Evolutionary conservation across 2,797 vertebrate genomes (phyloP).

Genomic region (Fistularia commersonii): DNA sequence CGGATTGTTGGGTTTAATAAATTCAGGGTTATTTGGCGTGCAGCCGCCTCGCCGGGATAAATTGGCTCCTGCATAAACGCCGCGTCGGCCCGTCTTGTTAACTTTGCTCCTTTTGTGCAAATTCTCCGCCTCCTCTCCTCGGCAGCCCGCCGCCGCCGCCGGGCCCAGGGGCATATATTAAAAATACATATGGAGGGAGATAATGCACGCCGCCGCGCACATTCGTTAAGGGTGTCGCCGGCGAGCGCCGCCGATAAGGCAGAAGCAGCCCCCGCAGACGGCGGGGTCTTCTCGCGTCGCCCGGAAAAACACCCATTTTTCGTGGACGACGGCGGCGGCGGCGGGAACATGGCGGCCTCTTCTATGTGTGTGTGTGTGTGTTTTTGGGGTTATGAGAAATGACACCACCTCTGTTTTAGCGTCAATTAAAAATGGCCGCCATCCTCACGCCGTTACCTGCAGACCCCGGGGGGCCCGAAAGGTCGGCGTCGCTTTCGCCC

Average conservation of each 20-base stretch:
- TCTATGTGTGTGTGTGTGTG: too few relatives aligned
- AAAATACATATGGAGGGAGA: slow-evolving; percentile 83
- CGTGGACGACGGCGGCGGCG: too few relatives aligned
- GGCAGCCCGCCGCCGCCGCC: slow-evolving; percentile 70
- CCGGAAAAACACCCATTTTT: too few relatives aligned
- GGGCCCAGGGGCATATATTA: slow-evolving; percentile 81
- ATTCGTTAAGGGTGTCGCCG: slow-evolving; percentile 74
- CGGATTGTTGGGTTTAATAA: slow-evolving; percentile 76
- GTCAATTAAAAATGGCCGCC: too few relatives aligned
- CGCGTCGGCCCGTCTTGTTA: slow-evolving; percentile 78
- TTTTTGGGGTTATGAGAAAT: too few relatives aligned
- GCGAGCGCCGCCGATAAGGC: slow-evolving; percentile 64
- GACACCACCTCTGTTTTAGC: too few relatives aligned
- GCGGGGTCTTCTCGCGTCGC: too few relatives aligned
- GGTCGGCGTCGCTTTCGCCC: too few relatives aligned
- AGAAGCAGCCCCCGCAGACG: slow-evolving; percentile 57
- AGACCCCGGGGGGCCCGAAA: too few relatives aligned
- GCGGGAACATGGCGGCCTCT: too few relatives aligned
- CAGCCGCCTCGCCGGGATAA: slow-evolving; percentile 78
- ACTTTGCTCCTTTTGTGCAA: slow-evolving; percentile 81
- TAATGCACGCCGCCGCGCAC: slow-evolving; percentile 72
- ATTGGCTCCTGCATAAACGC: slow-evolving; percentile 85
- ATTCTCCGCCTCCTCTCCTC: slow-evolving; percentile 56
- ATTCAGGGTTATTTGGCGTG: slow-evolving; percentile 75
- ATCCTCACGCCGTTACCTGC: too few relatives aligned